Percentiles rank a stretch among this genome's conserved stretches.
phyloP scores from a whole-genome alignment of 2,888 invertebrate genomes.

The Morinoia aosen region DNA sequence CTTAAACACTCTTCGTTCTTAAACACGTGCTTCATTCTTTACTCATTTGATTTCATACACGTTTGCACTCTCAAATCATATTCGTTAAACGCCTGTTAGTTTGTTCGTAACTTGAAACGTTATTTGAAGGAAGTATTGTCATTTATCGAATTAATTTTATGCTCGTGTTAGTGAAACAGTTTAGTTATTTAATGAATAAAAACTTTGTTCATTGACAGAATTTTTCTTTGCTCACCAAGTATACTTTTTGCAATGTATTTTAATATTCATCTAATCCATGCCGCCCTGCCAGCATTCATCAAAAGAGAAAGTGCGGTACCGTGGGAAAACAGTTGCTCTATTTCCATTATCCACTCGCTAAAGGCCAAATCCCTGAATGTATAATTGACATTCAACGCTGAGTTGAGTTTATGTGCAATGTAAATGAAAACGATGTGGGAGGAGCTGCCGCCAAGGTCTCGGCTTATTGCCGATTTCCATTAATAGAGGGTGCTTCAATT shows the following conservation, averaged over 20 bases:
- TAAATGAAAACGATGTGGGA: slow-evolving; percentile 4
- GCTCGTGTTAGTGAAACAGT: too few relatives aligned
- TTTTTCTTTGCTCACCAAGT: neutral
- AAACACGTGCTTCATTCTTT: too few relatives aligned
- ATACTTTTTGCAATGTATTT: neutral
- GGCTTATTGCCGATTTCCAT: neutral
- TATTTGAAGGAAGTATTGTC: too few relatives aligned
- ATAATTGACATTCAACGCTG: neutral
- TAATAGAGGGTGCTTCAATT: neutral
- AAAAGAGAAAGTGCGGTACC: neutral
- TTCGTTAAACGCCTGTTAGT: too few relatives aligned
- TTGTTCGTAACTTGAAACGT: too few relatives aligned
- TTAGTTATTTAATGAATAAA: too few relatives aligned
- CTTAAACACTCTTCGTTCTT: too few relatives aligned
- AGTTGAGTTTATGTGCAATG: neutral
- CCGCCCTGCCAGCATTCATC: neutral
- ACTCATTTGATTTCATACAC: too few relatives aligned
- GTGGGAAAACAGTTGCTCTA: neutral
- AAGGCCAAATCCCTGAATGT: neutral
- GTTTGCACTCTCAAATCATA: too few relatives aligned
- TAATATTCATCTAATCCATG: neutral
- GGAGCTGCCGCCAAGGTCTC: neutral
- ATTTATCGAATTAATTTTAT: too few relatives aligned
- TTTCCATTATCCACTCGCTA: neutral
- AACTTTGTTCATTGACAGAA: too few relatives aligned